A percentile compares a stretch with the other conserved stretches of the same genome.
phyloP scores from a whole-genome alignment of 1,140 invertebrate genomes.

The Tribolium madens region DNA sequence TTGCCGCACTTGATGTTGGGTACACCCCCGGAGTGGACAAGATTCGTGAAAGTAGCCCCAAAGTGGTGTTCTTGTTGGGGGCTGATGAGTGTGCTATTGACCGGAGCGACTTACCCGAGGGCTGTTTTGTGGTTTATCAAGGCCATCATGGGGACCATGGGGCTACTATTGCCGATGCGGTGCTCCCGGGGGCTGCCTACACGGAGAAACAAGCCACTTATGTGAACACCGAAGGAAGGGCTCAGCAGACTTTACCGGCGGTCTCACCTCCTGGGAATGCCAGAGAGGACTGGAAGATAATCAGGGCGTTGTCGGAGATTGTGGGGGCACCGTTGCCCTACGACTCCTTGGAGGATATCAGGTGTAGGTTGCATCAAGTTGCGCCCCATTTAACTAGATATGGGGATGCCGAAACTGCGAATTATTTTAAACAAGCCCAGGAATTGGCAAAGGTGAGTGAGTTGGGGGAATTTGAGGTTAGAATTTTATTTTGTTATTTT shows the following conservation, averaged over 20 bases:
- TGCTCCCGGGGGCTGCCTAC: slow-evolving; percentile 97
- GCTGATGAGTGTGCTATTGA: slow-evolving; percentile 90
- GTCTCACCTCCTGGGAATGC: slow-evolving; percentile 95
- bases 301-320: slow-evolving; percentile 82
- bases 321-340: slow-evolving; percentile 88
- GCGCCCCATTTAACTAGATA: slow-evolving; percentile 90
- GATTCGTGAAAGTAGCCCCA: slow-evolving; percentile 78
- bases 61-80: slow-evolving; percentile 91
- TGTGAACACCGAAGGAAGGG: slow-evolving; percentile 96
- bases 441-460: slow-evolving; percentile 61
- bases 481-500: not conserved
- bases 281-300: slow-evolving; percentile 98
- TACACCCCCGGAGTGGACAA: slow-evolving; percentile 85
- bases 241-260: slow-evolving; percentile 93
- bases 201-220: slow-evolving; percentile 98
- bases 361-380: slow-evolving; percentile 84
- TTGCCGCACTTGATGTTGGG: slow-evolving; percentile 96
- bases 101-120: slow-evolving; percentile 81
- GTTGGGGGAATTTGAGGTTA: slow-evolving; percentile 48
- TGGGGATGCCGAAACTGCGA: slow-evolving; percentile 85
- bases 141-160: slow-evolving; percentile 97
- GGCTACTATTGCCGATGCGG: slow-evolving; percentile 91
- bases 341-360: slow-evolving; percentile 88
- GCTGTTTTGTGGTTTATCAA: slow-evolving; percentile 94
- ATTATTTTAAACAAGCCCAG: slow-evolving; percentile 82